Base-by-base conservation (phyloP, 2,888 invertebrate species). In the Troides helena region DNA sequence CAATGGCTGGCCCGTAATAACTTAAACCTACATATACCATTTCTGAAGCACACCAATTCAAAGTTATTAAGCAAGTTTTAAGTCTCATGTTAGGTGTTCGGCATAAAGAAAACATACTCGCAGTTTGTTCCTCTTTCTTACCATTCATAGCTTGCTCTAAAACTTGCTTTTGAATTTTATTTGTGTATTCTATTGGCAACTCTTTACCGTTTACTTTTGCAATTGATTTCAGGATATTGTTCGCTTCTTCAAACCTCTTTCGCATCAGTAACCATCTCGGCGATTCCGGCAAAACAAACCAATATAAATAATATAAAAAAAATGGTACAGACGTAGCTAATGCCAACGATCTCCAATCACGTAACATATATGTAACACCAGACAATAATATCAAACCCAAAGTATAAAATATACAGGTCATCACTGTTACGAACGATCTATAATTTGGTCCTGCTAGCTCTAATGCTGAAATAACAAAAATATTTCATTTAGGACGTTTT, bases 21-120 rank as follows among this genome's bases (percentile, higher is more conserved):
- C 97, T 98, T 57, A 98, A 92, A 0, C 98, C 98, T 23, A 98
- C 96, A 81, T 98, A 98, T 2, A 98, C 98, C 85, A 97, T 97
- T 81, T 98, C 97, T 78, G 97, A 98, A 64, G 98, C 97, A 83
- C 98, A 98, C 98, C 97, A 98, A 84, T 97, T 97, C 30, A 97
- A 86, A 0, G 97, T 97, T 67, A 98, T 97, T 67, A 98, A 89
- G 74, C 95, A 94, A 0, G 98, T 98, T 87, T 98, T 98, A 18
- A 98, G 88, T 62, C 98, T 93, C 96, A 98, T 97, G 83, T 98
- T 98, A 1, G 98, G 97, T 0, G 98, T 97, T 76, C 95, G 94
- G 79, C 95, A 96, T 18, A 97, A 87, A 62, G 95, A 94, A 64
- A 94, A 91, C 7, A 95, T 94, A 67, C 95, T 95, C 0, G 85